Percentiles rank a stretch among this genome's conserved stretches.
phyloP scores from a whole-genome alignment of 2,113 vertebrate species.

The Cinclus cinclus region DNA sequence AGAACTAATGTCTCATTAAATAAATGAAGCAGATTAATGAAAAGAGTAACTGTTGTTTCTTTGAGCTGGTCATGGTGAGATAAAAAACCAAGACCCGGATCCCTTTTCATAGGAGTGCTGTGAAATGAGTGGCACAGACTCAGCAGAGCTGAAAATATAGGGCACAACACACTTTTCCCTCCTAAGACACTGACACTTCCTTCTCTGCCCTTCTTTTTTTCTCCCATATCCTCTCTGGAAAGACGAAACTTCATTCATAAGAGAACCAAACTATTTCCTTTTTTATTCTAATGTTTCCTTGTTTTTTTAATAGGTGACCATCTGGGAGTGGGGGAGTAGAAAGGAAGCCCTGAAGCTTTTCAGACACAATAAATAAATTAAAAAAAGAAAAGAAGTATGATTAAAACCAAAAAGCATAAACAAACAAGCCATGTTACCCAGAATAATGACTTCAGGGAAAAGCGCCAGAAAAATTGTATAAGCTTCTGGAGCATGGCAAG shows the following conservation, averaged over 20 bases:
- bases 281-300: not conserved
- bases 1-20: not conserved
- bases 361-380: constrained; percentile 26
- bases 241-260: not conserved
- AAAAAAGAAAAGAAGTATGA: not conserved
- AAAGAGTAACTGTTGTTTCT: not conserved
- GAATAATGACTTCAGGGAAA: constrained; percentile 23
- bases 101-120: not conserved
- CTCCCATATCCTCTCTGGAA: not conserved
- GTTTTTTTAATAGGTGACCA: not conserved
- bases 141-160: constrained; percentile 61
- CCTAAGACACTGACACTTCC: constrained; percentile 78
- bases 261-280: not conserved
- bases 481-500: constrained; percentile 9
- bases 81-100: not conserved
- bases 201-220: not conserved
- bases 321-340: not conserved
- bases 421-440: constrained; percentile 43
- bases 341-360: constrained; percentile 16
- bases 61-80: not conserved
- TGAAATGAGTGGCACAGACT: constrained; percentile 5
- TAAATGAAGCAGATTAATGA: not conserved
- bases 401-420: constrained; percentile 33
- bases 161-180: constrained; percentile 53
- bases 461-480: constrained; percentile 26